Evolutionary conservation across 2,888 invertebrate species (phyloP).

Genomic region (Trichogramma evanescens): DNA sequence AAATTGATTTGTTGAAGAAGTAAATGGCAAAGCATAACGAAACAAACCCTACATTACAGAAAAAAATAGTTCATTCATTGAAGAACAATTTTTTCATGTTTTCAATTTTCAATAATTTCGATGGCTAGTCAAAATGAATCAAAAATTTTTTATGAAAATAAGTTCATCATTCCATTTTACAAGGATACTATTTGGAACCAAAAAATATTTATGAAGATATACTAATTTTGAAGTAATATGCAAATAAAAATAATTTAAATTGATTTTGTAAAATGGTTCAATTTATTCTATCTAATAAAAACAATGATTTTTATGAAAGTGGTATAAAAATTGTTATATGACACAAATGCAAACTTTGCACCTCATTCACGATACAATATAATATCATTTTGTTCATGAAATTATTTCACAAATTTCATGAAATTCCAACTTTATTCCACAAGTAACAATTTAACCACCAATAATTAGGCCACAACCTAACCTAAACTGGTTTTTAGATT

Average conservation of each 20-base stretch:
- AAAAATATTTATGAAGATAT: too few relatives aligned
- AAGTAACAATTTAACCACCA: slow-evolving; percentile 64
- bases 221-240: not conserved
- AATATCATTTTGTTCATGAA: not conserved
- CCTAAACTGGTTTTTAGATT: slow-evolving; percentile 84
- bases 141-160: too few relatives aligned
- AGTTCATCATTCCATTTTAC: too few relatives aligned
- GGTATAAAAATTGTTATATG: not conserved
- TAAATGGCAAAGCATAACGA: too few relatives aligned
- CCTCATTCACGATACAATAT: not conserved
- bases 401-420: slow-evolving; percentile 3
- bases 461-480: slow-evolving; percentile 92
- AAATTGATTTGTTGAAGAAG: too few relatives aligned
- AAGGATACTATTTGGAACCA: too few relatives aligned
- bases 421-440: slow-evolving; percentile 2
- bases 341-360: not conserved
- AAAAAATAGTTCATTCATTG: too few relatives aligned
- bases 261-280: not conserved
- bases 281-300: not conserved
- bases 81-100: too few relatives aligned
- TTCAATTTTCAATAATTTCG: too few relatives aligned
- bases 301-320: not conserved
- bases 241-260: not conserved
- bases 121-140: too few relatives aligned
- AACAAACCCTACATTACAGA: too few relatives aligned